These are phyloP conservation scores for Podarcis siculus DNA, from an alignment of 2,797 vertebrate species.

Conservation along the genomic window DNA sequence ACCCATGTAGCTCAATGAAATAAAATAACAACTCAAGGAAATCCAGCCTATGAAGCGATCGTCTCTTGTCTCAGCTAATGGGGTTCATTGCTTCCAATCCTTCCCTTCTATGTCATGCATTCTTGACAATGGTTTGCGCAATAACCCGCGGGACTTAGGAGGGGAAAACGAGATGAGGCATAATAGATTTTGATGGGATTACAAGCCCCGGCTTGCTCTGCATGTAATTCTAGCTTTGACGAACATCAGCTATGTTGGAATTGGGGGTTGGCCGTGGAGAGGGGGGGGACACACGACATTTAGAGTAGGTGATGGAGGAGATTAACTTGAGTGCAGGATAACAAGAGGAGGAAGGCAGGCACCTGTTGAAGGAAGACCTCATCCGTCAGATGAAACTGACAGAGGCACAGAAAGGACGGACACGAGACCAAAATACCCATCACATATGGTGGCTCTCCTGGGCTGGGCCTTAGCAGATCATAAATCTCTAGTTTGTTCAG, in stretches of 20 bases:
- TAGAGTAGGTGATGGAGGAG: neutral
- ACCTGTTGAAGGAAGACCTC: neutral
- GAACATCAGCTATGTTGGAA: neutral
- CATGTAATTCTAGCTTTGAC: conserved; percentile 7
- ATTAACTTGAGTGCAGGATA: neutral
- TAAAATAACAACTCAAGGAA: neutral
- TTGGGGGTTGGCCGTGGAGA: neutral
- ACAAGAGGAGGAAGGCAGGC: neutral
- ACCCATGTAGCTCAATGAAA: too few relatives aligned
- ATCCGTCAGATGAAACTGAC: neutral
- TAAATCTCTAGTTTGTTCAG: conserved; percentile 1
- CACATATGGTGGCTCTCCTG: neutral
- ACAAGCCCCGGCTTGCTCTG: neutral
- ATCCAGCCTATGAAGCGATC: neutral
- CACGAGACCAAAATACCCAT: neutral
- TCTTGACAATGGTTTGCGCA: neutral
- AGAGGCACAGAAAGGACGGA: neutral
- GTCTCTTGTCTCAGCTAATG: neutral
- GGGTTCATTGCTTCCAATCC: neutral
- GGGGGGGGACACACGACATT: neutral
- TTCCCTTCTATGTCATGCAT: neutral
- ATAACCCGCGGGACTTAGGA: neutral
- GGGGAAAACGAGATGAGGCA: neutral
- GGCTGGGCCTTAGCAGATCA: neutral
- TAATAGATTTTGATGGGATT: neutral